Evolutionary conservation across 2,888 invertebrate genomes (phyloP).

Genomic region (Steinernema carpocapsae): DNA sequence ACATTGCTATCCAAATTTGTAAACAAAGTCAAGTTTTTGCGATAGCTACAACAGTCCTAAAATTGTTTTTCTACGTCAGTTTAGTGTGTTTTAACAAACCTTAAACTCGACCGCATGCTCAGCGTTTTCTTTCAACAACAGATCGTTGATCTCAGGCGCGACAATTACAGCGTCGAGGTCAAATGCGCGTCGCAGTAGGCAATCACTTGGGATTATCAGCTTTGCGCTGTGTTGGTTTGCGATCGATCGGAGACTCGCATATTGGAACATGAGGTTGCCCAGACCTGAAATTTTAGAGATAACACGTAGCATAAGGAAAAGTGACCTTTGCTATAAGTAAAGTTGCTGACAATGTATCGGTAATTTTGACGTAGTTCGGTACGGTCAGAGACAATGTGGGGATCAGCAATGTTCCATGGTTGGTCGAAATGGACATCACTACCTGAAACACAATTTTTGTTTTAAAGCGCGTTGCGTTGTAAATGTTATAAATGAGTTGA

Average conservation of each 20-base stretch:
- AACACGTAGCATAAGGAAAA: too few relatives aligned
- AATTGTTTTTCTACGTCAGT: neutral
- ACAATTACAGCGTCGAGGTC: slow-evolving; percentile 38
- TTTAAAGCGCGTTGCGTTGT: neutral
- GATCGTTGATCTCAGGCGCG: slow-evolving; percentile 32
- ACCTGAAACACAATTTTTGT: slow-evolving; percentile 36
- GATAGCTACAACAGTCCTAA: slow-evolving; percentile 55
- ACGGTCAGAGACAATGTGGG: slow-evolving; percentile 34
- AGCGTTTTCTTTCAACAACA: slow-evolving; percentile 37
- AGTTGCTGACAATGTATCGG: slow-evolving; percentile 47
- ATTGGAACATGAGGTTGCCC: slow-evolving; percentile 67
- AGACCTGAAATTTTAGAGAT: slow-evolving; percentile 60
- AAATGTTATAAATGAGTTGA: neutral
- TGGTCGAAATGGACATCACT: slow-evolving; percentile 45
- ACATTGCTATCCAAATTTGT: slow-evolving; percentile 37
- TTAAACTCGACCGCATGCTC: slow-evolving; percentile 32
- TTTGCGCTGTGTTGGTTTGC: slow-evolving; percentile 49
- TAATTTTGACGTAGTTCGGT: slow-evolving; percentile 13
- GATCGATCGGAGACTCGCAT: slow-evolving; percentile 55
- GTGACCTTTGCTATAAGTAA: slow-evolving; percentile 49
- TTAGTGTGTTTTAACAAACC: neutral
- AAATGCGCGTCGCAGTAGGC: slow-evolving; percentile 49
- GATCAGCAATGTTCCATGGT: slow-evolving; percentile 41
- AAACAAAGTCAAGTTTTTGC: slow-evolving; percentile 41
- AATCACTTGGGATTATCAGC: slow-evolving; percentile 56